Percentiles rank a stretch among this genome's conserved stretches.
Evolutionary conservation across 2,797 vertebrate species (phyloP).

Genomic region (Sternarchorhynchus goeldii): DNA sequence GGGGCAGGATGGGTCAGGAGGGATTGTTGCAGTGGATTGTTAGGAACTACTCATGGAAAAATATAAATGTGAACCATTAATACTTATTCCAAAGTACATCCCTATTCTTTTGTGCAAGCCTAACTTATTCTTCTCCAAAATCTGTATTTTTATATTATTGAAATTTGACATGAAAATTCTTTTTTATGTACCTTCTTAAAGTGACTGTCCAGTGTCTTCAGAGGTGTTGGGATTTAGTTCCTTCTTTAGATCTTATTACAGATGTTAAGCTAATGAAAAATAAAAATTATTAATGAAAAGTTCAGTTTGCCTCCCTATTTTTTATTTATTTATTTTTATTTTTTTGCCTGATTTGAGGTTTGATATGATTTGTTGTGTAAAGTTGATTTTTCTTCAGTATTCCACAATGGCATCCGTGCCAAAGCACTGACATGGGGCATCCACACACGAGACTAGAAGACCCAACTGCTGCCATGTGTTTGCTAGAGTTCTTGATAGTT

Average conservation of each 20-base stretch:
- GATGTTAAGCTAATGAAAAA: slow-evolving; percentile 26
- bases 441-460: neutral
- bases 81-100: slow-evolving; percentile 31
- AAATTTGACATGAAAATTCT: slow-evolving; percentile 67
- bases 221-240: slow-evolving; percentile 36
- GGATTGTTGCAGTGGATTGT: neutral
- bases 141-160: slow-evolving; percentile 80
- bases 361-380: neutral
- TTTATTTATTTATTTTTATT: no score
- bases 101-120: slow-evolving; percentile 32
- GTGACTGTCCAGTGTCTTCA: slow-evolving; percentile 23
- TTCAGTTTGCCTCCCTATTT: neutral
- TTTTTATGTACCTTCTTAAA: slow-evolving; percentile 61
- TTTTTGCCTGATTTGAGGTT: neutral
- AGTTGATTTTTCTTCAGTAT: neutral
- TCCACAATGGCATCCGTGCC: neutral
- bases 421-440: neutral
- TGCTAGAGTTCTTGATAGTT: no score
- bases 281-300: slow-evolving; percentile 20
- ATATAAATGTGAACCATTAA: slow-evolving; percentile 49
- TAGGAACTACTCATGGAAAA: slow-evolving; percentile 11
- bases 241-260: slow-evolving; percentile 17
- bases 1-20: slow-evolving; percentile 18
- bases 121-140: slow-evolving; percentile 68
- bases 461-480: no score